Evolutionary conservation across 2,888 invertebrate species (phyloP), one percentile per base, ranked within the genome.

Genomic region (Calliscelio sp.): DNA sequence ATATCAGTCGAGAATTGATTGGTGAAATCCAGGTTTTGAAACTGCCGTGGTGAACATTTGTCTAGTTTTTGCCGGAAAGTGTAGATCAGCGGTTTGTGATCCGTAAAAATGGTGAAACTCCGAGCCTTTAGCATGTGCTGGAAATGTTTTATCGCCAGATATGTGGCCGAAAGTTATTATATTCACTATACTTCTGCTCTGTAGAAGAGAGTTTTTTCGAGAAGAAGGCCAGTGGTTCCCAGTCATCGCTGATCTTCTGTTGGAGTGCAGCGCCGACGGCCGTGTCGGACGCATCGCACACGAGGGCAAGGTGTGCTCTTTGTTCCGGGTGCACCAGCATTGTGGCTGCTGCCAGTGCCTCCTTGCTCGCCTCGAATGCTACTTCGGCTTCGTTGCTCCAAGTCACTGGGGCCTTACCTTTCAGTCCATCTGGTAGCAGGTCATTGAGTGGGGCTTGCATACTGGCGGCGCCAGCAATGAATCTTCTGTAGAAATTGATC

Each of bases 401-500:
- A 11, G 2, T n/a, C 6, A 41, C 14, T 14, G 41, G 41, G n/a
- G 41, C 41, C 3, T 41, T 41, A 4, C 28, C 28, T 28, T 28
- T 28, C 5, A 28, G 28, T 28, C 28, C 28, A 8, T 28, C 28
- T 28, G 28, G 28, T 6, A 28, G 28, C 28, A 85, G 86, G 28
- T 88, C 88, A 53, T 91, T 87, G 0, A 93, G 85, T 4, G 91
- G 91, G 0, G 90, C 90, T 85, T 92, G 92, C 1, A 81, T 59
- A 14, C 86, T 10, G 2, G 92, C 92, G 1, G 92, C 90, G 1
- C 90, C 55, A 2, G 91, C 90, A 0, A 93, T 85, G 79, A 89
- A 93, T 5, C 90, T 73, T 5, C 93, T 74, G 55, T 92, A 93
- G 86, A 91, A 92, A 84, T 92, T 93, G 0, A 92, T 10, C 88